phyloP scores from a whole-genome alignment of 2,888 invertebrate species.

The Melanophora roralis region DNA sequence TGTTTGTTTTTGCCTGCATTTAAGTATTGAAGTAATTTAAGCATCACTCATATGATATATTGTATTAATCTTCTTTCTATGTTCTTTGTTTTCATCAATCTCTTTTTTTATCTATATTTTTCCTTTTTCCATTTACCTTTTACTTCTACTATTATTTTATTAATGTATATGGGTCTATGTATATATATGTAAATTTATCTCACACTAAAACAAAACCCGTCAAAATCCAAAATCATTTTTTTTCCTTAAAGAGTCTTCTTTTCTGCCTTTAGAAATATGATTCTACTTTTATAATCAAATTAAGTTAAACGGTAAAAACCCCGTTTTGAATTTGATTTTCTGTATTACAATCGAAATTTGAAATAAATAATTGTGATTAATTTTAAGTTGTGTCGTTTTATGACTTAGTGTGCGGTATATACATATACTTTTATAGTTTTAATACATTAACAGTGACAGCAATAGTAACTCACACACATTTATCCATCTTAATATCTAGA shows the following conservation, averaged over 20 bases:
- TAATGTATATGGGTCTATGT: slow-evolving; percentile 7
- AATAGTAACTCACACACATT: no score
- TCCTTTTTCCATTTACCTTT: slow-evolving; percentile 18
- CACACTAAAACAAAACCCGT: no score
- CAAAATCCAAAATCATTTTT: no score
- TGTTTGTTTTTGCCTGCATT: not conserved
- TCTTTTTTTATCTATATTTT: slow-evolving; percentile 14
- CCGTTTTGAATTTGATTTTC: slow-evolving; percentile 14
- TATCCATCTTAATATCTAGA: no score
- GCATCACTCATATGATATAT: not conserved
- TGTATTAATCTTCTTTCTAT: not conserved
- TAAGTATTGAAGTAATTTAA: slow-evolving; percentile 18
- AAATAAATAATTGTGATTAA: no score
- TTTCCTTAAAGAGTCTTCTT: no score
- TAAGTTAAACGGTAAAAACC: no score
- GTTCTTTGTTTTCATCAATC: not conserved
- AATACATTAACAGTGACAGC: slow-evolving; percentile 7
- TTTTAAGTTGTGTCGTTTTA: no score
- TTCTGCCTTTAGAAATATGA: no score
- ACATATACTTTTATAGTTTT: slow-evolving; percentile 9
- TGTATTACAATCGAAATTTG: not conserved
- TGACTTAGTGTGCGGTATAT: no score
- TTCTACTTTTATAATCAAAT: no score
- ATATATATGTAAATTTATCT: no score
- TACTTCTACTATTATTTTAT: slow-evolving; percentile 43